Conservation (phyloP, 2,888 invertebrate genomes). For the Drosophila paracracens region DNA sequence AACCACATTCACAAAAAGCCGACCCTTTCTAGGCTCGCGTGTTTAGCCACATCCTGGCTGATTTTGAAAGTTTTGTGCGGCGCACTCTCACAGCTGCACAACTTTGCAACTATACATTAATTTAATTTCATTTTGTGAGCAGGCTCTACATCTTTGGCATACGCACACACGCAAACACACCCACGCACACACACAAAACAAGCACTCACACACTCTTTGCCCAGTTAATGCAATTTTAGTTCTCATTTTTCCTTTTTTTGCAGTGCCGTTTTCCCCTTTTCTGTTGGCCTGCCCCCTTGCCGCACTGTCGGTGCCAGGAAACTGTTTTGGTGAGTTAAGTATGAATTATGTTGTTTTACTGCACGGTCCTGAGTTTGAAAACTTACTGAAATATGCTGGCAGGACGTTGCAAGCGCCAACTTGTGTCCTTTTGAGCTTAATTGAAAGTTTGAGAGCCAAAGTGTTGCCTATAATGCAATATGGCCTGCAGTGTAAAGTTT, state of each 20-base stretch:
- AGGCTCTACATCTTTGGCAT: conserved; percentile 67
- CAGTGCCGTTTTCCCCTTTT: conserved; percentile 49
- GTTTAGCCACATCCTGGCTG: conserved; percentile 74
- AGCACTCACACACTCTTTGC: conserved; percentile 30
- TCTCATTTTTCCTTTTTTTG: conserved; percentile 58
- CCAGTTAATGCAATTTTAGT: conserved; percentile 72
- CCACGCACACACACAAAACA: conserved; percentile 16
- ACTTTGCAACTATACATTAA: conserved; percentile 78
- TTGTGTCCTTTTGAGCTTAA: conserved; percentile 75
- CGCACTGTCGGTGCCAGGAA: conserved; percentile 51
- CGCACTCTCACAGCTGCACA: conserved; percentile 37
- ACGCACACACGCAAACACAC: conserved; percentile 27
- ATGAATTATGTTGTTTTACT: conserved; percentile 78
- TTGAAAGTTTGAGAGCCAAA: conserved; percentile 63
- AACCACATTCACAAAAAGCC: not conserved
- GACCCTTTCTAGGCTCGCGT: conserved; percentile 31
- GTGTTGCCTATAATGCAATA: conserved; percentile 58
- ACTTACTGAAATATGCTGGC: conserved; percentile 76
- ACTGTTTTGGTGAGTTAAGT: conserved; percentile 79
- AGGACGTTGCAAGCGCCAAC: conserved; percentile 45
- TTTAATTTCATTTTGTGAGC: conserved; percentile 81
- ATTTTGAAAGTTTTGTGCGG: conserved; percentile 71
- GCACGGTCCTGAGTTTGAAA: conserved; percentile 65
- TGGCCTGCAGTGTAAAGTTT: conserved; percentile 51
- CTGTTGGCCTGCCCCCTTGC: conserved; percentile 18